Evolutionary conservation across 2,113 vertebrate genomes (phyloP), one percentile per base, ranked within the genome.

Genomic region (Shinisaurus crocodilurus): DNA sequence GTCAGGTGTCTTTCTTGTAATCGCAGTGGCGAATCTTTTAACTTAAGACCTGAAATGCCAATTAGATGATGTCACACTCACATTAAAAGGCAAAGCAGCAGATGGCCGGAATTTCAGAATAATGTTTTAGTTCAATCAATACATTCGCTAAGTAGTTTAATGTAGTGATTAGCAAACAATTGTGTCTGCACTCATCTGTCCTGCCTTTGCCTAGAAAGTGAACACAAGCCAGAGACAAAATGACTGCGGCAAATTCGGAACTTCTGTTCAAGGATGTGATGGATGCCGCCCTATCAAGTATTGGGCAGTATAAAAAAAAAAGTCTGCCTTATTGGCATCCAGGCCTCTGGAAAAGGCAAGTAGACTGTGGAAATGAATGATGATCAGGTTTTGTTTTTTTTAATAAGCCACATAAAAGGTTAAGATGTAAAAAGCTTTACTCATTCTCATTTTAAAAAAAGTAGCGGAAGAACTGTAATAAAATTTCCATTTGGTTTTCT

Each of bases 1-100:
- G 91, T 45, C 67, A 63, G 27, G 3, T 60, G 85, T 23, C 82
- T 43, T 1, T 93, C 60, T 93, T 82, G 88, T 85, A 92, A 54
- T 23, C 5, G 45, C 29, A 48, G 5, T 89, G 69, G 27, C 92
- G 34, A 74, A 81, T 82, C 77, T 70, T 89, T 75, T 92, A 88
- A 32, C 29, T 76, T 60, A 65, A 20, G 9, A 50, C 13, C 32
- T 1, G 3, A 86, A 40, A 87, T 72, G 25, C n/a, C 25, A 89
- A 85, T n/a, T 88, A 69, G 88, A 37, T 60, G 45, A 86, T 48
- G 67, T 37, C 54, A 34, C 29, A 5, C 27, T 40, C 23, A 84
- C 34, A 90, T 29, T 86, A 83, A 8, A 90, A 85, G 3, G 82
- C 3, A 80, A 48, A 50, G 0, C 74, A 79, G 86, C 0, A 48